Evolutionary conservation across 1,140 invertebrate genomes (phyloP).

Genomic region (Metopolophium dirhodum): DNA sequence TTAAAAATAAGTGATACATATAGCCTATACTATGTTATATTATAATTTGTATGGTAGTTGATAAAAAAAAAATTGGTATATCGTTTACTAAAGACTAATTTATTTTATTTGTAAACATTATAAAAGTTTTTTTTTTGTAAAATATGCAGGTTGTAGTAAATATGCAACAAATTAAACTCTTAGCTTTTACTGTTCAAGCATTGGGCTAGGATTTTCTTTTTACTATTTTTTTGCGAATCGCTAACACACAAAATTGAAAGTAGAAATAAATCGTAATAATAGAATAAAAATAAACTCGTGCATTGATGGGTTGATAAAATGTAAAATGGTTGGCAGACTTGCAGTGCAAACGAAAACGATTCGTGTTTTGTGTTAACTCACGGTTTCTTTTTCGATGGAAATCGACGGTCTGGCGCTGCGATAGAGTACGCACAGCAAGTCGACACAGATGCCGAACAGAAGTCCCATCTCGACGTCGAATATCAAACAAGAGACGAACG

Average conservation of each 20-base stretch:
- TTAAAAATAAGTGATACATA: neutral
- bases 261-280: no score
- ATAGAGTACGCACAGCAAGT: constrained; percentile 74
- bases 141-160: no score
- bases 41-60: no score
- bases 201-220: neutral
- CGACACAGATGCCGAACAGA: constrained; percentile 72
- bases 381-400: constrained; percentile 62
- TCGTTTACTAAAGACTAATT: no score
- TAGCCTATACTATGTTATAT: neutral
- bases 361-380: constrained; percentile 61
- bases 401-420: constrained; percentile 71
- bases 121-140: no score
- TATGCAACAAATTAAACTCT: no score
- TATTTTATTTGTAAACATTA: no score
- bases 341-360: neutral
- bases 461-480: constrained; percentile 76
- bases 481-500: constrained; percentile 70
- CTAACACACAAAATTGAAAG: no score
- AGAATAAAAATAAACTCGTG: no score
- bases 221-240: neutral
- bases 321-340: no score
- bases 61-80: no score
- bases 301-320: no score
- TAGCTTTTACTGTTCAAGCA: neutral